phyloP scores from a whole-genome alignment of 2,797 vertebrate genomes.

The Oceanodroma leucorhoa region DNA sequence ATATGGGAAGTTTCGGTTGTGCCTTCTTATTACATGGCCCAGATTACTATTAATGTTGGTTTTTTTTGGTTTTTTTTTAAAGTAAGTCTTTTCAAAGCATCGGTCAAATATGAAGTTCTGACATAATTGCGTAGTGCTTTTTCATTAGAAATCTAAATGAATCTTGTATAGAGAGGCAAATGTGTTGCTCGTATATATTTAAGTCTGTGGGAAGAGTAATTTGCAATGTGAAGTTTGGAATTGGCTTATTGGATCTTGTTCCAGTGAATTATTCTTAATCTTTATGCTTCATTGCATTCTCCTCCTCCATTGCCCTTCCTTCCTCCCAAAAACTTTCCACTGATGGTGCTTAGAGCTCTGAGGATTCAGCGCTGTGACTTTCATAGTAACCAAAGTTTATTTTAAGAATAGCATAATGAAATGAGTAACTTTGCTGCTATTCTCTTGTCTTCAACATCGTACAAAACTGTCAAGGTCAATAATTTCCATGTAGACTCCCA shows the following conservation, averaged over 20 bases:
- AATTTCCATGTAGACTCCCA: constrained; percentile 8
- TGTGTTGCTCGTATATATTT: background rate
- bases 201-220: background rate
- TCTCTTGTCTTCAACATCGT: background rate
- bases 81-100: background rate
- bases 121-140: background rate
- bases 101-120: background rate
- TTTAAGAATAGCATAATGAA: constrained; percentile 41
- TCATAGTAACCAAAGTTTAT: constrained; percentile 37
- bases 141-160: background rate
- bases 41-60: background rate
- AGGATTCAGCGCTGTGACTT: constrained; percentile 17
- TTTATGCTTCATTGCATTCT: background rate
- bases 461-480: constrained; percentile 28
- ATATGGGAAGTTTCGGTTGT: background rate
- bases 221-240: constrained; percentile 16
- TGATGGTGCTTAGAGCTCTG: background rate
- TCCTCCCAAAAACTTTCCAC: constrained; percentile 19
- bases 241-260: background rate
- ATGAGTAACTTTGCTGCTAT: constrained; percentile 8
- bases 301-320: background rate
- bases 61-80: too few species aligned
- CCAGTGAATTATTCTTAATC: background rate
- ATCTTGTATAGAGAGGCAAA: background rate
- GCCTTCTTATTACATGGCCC: background rate